Conservation (phyloP, 1,140 invertebrate genomes). For the Halesus radiatus region DNA sequence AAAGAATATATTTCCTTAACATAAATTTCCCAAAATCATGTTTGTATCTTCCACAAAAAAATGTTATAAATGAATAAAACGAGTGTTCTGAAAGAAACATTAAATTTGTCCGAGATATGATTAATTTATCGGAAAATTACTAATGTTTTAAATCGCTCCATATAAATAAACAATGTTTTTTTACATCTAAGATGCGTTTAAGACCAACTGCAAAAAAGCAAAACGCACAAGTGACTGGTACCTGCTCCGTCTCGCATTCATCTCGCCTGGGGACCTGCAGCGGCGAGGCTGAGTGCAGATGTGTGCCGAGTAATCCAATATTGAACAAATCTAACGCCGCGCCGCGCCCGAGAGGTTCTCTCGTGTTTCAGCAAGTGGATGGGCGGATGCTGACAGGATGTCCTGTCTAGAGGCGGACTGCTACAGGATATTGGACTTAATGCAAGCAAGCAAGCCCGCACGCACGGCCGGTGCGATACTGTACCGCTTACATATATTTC, state of each 20-base stretch:
- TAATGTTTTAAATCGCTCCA: too few relatives aligned
- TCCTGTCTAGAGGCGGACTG: constrained; percentile 50
- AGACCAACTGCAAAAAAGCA: neutral
- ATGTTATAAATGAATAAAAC: too few relatives aligned
- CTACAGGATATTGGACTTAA: constrained; percentile 50
- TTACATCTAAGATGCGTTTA: too few relatives aligned
- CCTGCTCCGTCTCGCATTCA: too few relatives aligned
- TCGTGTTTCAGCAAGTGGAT: constrained; percentile 53
- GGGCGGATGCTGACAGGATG: constrained; percentile 56
- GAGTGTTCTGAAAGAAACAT: too few relatives aligned
- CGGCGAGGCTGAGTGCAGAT: constrained; percentile 39
- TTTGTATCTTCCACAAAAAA: too few relatives aligned
- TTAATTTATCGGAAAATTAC: too few relatives aligned
- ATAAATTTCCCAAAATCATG: too few relatives aligned
- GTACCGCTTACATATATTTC: neutral
- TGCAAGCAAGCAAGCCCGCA: neutral
- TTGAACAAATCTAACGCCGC: constrained; percentile 51
- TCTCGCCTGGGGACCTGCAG: neutral
- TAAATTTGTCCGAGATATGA: too few relatives aligned
- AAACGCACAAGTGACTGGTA: constrained; percentile 11
- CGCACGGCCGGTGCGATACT: neutral
- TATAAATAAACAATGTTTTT: too few relatives aligned
- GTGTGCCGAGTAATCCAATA: constrained; percentile 54
- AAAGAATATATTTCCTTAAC: too few relatives aligned
- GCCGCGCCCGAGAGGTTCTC: constrained; percentile 38